These are phyloP conservation scores for Tretioscincus oriximinensis DNA, from an alignment of 2,113 vertebrate genomes.

Conservation along the genomic window DNA sequence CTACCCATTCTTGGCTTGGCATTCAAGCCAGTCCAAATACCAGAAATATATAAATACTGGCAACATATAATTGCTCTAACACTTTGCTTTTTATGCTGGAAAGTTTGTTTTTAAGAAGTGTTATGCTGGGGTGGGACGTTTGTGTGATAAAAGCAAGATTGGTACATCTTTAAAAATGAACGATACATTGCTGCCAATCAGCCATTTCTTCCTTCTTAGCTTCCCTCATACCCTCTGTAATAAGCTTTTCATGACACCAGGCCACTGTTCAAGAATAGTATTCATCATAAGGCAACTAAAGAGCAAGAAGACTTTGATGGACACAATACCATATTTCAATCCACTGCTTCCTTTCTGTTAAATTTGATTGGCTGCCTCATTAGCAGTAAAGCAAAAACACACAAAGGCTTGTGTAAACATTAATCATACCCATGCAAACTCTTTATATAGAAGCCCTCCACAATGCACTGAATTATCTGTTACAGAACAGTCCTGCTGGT, in stretches of 20 bases:
- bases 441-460: conserved; percentile 31
- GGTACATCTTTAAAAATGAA: conserved; percentile 76
- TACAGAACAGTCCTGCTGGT: conserved; percentile 69
- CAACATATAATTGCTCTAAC: conserved; percentile 61
- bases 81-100: conserved; percentile 74
- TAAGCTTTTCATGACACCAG: conserved; percentile 86
- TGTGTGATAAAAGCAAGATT: conserved; percentile 70
- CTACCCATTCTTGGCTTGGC: conserved; percentile 63
- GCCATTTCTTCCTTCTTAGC: conserved; percentile 83
- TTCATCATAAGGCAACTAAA: conserved; percentile 90
- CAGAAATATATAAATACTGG: conserved; percentile 59
- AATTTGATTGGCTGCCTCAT: conserved; percentile 68
- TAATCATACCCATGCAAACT: conserved; percentile 65
- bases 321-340: conserved; percentile 84
- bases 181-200: conserved; percentile 96
- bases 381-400: conserved; percentile 70
- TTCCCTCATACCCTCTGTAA: conserved; percentile 80
- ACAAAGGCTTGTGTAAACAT: conserved; percentile 76
- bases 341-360: conserved; percentile 91
- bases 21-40: conserved; percentile 50
- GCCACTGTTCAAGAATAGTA: conserved; percentile 87
- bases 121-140: conserved; percentile 72
- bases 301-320: conserved; percentile 82
- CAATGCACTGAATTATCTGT: conserved; percentile 64
- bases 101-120: conserved; percentile 73